Percentiles rank a stretch among this genome's conserved stretches.
These are phyloP conservation scores for Camelus bactrianus DNA, from an alignment of 2,113 vertebrate genomes.

Conservation along the genomic window DNA sequence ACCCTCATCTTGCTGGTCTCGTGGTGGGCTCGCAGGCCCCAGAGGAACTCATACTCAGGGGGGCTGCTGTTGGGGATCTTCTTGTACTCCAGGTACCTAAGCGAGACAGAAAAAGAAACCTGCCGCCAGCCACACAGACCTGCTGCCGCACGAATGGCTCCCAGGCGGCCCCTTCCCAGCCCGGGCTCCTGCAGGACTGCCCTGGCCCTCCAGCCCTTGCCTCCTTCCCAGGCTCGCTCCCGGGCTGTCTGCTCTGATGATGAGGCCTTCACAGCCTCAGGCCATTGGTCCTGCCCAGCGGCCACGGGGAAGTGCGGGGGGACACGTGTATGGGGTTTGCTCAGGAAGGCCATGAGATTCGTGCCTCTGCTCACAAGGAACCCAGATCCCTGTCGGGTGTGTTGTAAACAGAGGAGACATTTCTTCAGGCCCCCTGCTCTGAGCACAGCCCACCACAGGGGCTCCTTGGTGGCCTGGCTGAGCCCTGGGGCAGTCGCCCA, in stretches of 20 bases:
- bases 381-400: constrained; percentile 85
- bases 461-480: neutral
- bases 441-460: constrained; percentile 85
- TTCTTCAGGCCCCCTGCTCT: constrained; percentile 88
- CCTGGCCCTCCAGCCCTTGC: neutral
- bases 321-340: neutral
- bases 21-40: constrained; percentile 87
- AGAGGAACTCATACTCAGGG: constrained; percentile 86
- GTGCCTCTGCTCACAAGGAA: neutral
- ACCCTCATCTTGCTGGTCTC: constrained; percentile 91
- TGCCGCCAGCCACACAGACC: neutral
- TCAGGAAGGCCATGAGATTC: neutral
- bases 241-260: neutral
- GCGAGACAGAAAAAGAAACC: neutral
- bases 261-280: neutral
- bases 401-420: constrained; percentile 89
- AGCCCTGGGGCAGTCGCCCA: neutral
- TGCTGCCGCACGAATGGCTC: neutral
- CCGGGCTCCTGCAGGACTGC: neutral
- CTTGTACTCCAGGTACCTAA: constrained; percentile 89
- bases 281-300: neutral
- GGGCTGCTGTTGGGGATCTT: constrained; percentile 89
- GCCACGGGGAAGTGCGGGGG: neutral
- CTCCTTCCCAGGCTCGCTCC: neutral
- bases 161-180: neutral